Evolutionary conservation across 2,797 vertebrate genomes (phyloP), one percentile per base, ranked within the genome.

Genomic region (Delichon dasypus): DNA sequence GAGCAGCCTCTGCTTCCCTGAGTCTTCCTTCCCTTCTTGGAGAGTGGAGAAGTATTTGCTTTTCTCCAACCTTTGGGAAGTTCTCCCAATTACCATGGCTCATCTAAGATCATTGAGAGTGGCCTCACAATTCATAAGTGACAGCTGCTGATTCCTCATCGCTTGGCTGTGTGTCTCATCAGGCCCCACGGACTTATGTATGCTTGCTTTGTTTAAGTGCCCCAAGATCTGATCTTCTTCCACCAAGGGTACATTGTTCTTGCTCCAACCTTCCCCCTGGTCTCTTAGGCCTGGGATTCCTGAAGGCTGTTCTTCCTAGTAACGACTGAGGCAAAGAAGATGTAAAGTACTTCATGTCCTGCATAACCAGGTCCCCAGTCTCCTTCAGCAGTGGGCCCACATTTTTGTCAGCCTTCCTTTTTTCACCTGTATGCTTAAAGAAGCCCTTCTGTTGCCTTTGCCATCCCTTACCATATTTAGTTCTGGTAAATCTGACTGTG

Each of bases 141-240:
- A 23, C 42, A 65, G 25, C 27, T 93, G 25, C 15, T 42, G 38
- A 13, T 54, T 27, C 34, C 54, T 54, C 34, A 32, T 29, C 16
- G 7, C 55, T 34, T 4, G 4, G 42, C 50, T 2, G 4, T 10
- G 0, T 19, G 51, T n/a, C 40, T 54, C 54, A 25, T 32, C n/a
- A 42, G n/a, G 30, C 5, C 15, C 7, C 38, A 44, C 0, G 0
- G 11, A 17, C 9, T 71, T 61, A 36, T 1, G 2, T 30, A 27
- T 11, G 18, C 15, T 27, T 48, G 26, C 9, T 51, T 58, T 67
- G 20, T 74, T 55, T 44, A 57, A 68, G 23, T 19, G 57, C 13
- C 34, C 60, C 14, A 40, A 55, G 64, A 50, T 12, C 32, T 44
- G 14, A 53, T 61, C 34, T 5, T 65, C 32, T 76, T 73, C n/a